Evolutionary conservation across 2,888 invertebrate genomes (phyloP).

Genomic region (Drosophila monieri): DNA sequence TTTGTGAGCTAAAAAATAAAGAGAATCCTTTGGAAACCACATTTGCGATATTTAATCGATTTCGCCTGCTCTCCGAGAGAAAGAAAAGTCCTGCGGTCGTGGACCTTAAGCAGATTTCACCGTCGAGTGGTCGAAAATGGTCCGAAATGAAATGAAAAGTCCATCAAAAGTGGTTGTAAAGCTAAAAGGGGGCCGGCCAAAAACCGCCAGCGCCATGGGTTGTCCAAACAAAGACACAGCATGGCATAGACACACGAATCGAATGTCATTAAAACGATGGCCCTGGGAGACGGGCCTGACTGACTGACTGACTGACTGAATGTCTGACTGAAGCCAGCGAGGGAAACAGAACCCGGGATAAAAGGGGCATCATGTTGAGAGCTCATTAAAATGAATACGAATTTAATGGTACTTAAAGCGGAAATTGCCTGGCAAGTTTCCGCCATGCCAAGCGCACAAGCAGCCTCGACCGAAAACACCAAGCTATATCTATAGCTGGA

Average conservation of each 20-base stretch:
- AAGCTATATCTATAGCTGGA: constrained; percentile 18
- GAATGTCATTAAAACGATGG: constrained; percentile 71
- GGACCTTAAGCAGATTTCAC: constrained; percentile 63
- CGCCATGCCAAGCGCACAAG: constrained; percentile 63
- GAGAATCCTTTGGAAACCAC: background rate
- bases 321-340: constrained; percentile 1
- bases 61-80: background rate
- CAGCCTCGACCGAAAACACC: constrained; percentile 24
- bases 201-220: constrained; percentile 37
- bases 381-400: constrained; percentile 79
- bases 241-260: constrained; percentile 61
- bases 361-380: constrained; percentile 72
- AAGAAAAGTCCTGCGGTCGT: constrained; percentile 42
- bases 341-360: constrained; percentile 21
- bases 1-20: constrained; percentile 34
- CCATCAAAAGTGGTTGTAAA: constrained; percentile 35
- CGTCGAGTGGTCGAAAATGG: constrained; percentile 60
- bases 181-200: constrained; percentile 33
- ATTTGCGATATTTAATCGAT: background rate
- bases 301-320: constrained; percentile 14
- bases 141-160: constrained; percentile 33
- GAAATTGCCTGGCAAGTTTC: constrained; percentile 80
- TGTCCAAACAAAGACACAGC: constrained; percentile 51
- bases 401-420: constrained; percentile 80
- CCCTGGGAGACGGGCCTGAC: constrained; percentile 26